phyloP scores from a whole-genome alignment of 2,113 vertebrate genomes.

The Crotalus viridis region DNA sequence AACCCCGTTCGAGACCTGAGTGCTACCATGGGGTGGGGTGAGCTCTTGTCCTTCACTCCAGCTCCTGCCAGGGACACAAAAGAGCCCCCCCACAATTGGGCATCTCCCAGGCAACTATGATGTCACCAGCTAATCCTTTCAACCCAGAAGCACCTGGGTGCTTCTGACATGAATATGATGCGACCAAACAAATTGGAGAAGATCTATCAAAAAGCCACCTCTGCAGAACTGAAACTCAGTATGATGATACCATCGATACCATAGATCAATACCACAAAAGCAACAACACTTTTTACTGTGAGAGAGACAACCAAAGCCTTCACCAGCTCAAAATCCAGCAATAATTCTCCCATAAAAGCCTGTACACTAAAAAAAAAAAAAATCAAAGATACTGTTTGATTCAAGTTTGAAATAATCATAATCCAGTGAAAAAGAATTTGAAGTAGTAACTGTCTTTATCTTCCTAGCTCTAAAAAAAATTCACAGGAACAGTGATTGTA shows the following conservation, averaged over 20 bases:
- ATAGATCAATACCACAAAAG: not conserved
- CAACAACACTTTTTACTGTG: not conserved
- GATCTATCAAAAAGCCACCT: not conserved
- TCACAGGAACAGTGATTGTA: not conserved
- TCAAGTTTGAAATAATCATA: not conserved
- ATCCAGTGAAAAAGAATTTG: not conserved
- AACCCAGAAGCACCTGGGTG: too few species aligned
- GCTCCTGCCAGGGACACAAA: too few species aligned
- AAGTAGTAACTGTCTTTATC: not conserved
- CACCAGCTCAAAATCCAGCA: not conserved
- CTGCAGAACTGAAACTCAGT: not conserved
- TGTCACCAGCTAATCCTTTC: too few species aligned
- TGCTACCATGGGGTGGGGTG: too few species aligned
- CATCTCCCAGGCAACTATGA: too few species aligned
- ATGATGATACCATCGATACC: not conserved
- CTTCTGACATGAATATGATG: too few species aligned
- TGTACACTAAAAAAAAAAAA: not conserved
- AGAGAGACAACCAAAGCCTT: not conserved
- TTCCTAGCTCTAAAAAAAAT: not conserved
- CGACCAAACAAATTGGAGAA: too few species aligned
- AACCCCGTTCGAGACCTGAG: too few species aligned
- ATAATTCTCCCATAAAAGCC: not conserved
- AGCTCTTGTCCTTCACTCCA: too few species aligned
- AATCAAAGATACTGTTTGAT: not conserved
- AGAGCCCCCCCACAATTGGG: too few species aligned